These are phyloP conservation scores for Perca schrenkii DNA, from an alignment of 2,113 vertebrate genomes.

Conservation along the genomic window DNA sequence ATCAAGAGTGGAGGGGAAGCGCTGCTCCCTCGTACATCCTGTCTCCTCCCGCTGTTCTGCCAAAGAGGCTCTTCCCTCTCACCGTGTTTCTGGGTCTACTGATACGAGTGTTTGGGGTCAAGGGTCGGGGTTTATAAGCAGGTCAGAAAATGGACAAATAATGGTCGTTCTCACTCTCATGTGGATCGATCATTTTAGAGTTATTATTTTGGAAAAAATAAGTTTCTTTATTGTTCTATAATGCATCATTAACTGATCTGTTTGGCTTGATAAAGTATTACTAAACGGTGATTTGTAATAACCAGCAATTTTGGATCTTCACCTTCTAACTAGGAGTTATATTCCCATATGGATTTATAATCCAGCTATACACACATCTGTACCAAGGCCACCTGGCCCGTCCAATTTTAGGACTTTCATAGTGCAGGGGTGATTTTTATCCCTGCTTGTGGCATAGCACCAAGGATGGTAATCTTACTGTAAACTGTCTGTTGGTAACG, in stretches of 20 bases:
- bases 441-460: background rate
- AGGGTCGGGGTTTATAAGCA: slow-evolving; percentile 25
- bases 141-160: background rate
- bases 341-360: slow-evolving; percentile 26
- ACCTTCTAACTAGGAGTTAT: background rate
- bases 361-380: background rate
- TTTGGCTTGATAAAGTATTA: background rate
- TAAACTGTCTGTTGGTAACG: background rate
- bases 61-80: slow-evolving; percentile 15
- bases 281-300: background rate
- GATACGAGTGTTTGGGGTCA: slow-evolving; percentile 21
- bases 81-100: slow-evolving; percentile 26
- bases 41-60: slow-evolving; percentile 13
- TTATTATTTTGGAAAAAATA: background rate
- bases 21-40: slow-evolving; percentile 31
- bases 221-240: background rate
- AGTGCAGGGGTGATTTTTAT: background rate
- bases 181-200: background rate
- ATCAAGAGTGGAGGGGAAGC: slow-evolving; percentile 40
- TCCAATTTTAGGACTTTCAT: slow-evolving; percentile 7
- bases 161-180: background rate
- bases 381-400: slow-evolving; percentile 14
- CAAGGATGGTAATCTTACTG: background rate
- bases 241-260: background rate
- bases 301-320: background rate